Evolutionary conservation across 2,888 invertebrate species (phyloP).

Genomic region (Caenorhabditis japonica): DNA sequence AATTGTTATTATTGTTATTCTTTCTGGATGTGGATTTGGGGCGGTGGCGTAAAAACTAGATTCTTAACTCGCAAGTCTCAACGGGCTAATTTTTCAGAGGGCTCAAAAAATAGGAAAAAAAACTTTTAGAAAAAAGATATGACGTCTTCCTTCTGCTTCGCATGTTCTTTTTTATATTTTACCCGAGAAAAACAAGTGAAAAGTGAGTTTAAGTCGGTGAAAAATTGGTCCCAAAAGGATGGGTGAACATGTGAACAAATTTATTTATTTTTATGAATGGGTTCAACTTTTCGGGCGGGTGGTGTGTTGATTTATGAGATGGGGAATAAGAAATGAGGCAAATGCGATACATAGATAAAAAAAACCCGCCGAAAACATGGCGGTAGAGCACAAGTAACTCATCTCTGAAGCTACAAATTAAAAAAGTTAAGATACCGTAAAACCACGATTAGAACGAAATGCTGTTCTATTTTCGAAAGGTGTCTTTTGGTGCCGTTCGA

Average conservation of each 20-base stretch:
- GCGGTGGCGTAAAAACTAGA: not conserved
- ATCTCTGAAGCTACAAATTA: too few relatives aligned
- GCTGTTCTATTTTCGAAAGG: too few relatives aligned
- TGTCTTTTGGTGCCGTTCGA: too few relatives aligned
- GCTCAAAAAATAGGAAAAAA: conserved; percentile 21
- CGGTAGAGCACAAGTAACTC: too few relatives aligned
- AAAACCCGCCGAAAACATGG: too few relatives aligned
- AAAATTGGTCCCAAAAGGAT: conserved; percentile 30
- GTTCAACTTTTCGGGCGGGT: too few relatives aligned
- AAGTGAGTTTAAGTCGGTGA: conserved; percentile 6
- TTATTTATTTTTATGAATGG: conserved; percentile 29
- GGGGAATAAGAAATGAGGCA: too few relatives aligned
- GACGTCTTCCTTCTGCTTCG: conserved; percentile 24
- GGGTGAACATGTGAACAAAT: conserved; percentile 40
- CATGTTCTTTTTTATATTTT: conserved; percentile 6
- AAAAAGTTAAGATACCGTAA: too few relatives aligned
- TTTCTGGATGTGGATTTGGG: too few relatives aligned
- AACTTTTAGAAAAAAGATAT: conserved; percentile 35
- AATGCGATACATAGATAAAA: too few relatives aligned
- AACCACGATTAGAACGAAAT: too few relatives aligned
- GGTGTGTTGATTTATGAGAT: too few relatives aligned
- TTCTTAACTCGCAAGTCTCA: not conserved
- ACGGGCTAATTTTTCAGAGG: not conserved
- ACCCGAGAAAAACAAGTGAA: conserved; percentile 8
- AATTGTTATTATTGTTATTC: not conserved